Base-by-base conservation (phyloP, 1,140 invertebrate genomes). In the Cherax quadricarinatus region DNA sequence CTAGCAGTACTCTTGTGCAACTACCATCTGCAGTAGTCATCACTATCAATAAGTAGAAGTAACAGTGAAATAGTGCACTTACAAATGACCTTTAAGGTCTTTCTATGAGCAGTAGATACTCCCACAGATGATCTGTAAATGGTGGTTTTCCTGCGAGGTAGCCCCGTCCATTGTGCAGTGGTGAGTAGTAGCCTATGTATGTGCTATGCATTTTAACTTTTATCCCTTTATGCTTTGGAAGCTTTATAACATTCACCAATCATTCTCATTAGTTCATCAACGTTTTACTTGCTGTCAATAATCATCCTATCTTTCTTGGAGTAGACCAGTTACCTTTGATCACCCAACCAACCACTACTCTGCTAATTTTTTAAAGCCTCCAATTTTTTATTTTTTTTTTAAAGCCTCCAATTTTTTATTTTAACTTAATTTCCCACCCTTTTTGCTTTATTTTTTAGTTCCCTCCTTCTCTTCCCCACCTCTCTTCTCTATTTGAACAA, bases 121-220 rank as follows among this genome's bases (percentile, higher is more conserved):
- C 85, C 85, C 85, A 86, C 85, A 86, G 85, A 86, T 86, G 85
- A 51, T 75, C 85, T 70, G 85, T 70, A 86, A 75, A 75, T 86
- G 85, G 49, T 75, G 85, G 85, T 75, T 51, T 49, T 70, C 85
- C 85, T 49, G 85, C 85, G 18, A 86, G 66, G 51, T 75, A 66
- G 66, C 70, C 48, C 21, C 62, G 21, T 75, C 85, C 85, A 51
- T 62, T 86, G 21, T 66, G 14, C 48, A 86, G 85, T 75, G 85
- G 85, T 86, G 41, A 86, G 85, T 86, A 86, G 41, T 24, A n/a
- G 21, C n/a, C 49, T 12, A 70, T 12, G 21, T 10, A 51, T 21
- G 41, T 21, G 24, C 48, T 51, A n/a, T 51, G 41, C 41, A 48
- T 51, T 21, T 75, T 75, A 51, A 18, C 30, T 70, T 86, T 51